Conservation (phyloP, 2,888 invertebrate genomes). For the Subacronicta megacephala region DNA sequence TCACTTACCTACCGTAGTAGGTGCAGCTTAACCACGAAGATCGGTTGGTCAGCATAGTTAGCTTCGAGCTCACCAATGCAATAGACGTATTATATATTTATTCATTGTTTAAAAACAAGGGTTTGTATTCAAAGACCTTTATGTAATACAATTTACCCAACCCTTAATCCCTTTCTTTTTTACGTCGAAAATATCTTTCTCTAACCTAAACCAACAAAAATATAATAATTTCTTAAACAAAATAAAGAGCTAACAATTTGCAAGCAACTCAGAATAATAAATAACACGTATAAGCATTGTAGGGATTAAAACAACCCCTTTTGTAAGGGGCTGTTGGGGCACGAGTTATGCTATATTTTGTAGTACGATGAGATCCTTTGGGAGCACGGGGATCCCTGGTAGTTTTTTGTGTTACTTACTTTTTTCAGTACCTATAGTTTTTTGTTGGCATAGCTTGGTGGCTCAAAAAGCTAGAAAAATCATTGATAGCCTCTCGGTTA, state of each 20-base stretch:
- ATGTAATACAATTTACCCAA: background rate
- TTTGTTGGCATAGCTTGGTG: background rate
- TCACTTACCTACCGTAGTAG: too few species aligned
- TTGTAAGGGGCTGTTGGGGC: slow-evolving; percentile 31
- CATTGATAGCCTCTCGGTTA: too few species aligned
- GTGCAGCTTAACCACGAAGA: too few species aligned
- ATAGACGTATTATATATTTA: too few species aligned
- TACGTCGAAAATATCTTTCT: background rate
- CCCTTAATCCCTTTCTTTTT: background rate
- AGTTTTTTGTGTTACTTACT: slow-evolving; percentile 23
- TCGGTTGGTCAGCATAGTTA: too few species aligned
- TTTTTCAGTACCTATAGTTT: slow-evolving; percentile 13
- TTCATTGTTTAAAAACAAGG: too few species aligned
- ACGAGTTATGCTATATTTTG: slow-evolving; percentile 47
- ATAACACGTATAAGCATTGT: slow-evolving; percentile 48
- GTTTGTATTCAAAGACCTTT: background rate
- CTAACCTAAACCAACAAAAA: slow-evolving; percentile 5
- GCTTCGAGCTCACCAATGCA: too few species aligned
- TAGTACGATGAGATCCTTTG: slow-evolving; percentile 32
- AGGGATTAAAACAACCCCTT: slow-evolving; percentile 55
- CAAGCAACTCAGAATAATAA: slow-evolving; percentile 44
- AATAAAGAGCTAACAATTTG: slow-evolving; percentile 42
- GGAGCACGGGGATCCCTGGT: slow-evolving; percentile 16
- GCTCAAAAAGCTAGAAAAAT: too few species aligned
- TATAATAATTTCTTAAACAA: slow-evolving; percentile 21